phyloP scores from a whole-genome alignment of 2,113 vertebrate genomes.

The Hyla sarda region DNA sequence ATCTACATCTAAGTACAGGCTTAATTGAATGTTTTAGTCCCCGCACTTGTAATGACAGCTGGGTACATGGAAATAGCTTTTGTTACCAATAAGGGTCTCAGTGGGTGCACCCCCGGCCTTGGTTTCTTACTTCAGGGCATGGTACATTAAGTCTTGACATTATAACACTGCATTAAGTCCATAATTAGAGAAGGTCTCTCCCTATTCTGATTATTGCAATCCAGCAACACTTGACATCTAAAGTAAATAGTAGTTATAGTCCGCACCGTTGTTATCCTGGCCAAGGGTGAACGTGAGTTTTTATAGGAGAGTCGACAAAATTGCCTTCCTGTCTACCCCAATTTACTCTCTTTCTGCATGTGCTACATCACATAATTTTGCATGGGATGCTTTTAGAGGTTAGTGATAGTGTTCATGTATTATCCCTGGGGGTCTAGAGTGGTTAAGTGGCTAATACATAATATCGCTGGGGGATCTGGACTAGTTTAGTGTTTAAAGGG shows the following conservation, averaged over 20 bases:
- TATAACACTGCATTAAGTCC: background rate
- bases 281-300: too few relatives aligned
- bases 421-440: background rate
- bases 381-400: background rate
- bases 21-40: slow-evolving; percentile 29
- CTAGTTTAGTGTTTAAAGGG: too few relatives aligned
- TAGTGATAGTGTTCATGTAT: background rate
- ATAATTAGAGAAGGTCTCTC: background rate
- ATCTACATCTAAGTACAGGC: background rate
- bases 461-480: too few relatives aligned
- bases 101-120: slow-evolving; percentile 1
- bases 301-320: too few relatives aligned
- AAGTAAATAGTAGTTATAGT: background rate
- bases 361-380: background rate
- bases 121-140: background rate
- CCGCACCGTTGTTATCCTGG: background rate
- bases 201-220: background rate
- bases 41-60: background rate
- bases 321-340: too few relatives aligned
- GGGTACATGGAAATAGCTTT: background rate
- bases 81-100: background rate
- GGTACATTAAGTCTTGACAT: slow-evolving; percentile 9
- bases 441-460: background rate
- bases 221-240: background rate
- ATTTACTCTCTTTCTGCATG: too few relatives aligned